Base-by-base conservation (phyloP, 2,797 vertebrate species). In the Sebastiscus albofasciatus region DNA sequence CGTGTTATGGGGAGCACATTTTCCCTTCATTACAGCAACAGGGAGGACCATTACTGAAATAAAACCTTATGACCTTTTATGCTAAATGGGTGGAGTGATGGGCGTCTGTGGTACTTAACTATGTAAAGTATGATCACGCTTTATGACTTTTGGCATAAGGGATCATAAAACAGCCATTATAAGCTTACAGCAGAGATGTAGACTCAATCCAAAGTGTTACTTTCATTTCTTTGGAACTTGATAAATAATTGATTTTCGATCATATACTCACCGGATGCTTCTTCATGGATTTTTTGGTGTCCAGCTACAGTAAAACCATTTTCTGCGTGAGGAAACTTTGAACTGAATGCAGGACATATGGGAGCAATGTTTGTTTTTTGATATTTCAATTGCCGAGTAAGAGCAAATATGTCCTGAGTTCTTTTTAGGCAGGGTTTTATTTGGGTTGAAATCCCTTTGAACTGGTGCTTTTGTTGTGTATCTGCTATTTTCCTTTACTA, bases 131-230 rank as follows among this genome's bases (percentile, higher is more conserved):
- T 77, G 31, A 72, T 34, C 6, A 5, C 39, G 34, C 13, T 73
- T 65, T 76, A 84, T 54, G 31, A 58, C 24, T 68, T 72, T 65
- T 60, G 73, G 42, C 66, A 75, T 60, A 31, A 70, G 67, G 79
- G 34, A 78, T 79, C 66, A 84, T 84, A 78, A 82, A 80, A 77
- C 58, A 81, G 52, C 70, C 75, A 80, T 84, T 80, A 81, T 49
- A 49, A 31, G 11, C 54, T 69, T 39, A 34, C 65, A 85, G 33
- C 18, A 61, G 29, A 67, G 61, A 77, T 7, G 34, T 8, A 22
- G 34, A 67, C 62, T 82, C 69, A 72, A 78, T 67, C 2, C 18
- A 66, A 77, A 39, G 65, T 78, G 5, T 54, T 74, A 36, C 42
- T 72, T 80, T 77, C 42, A 75, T 62, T 73, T 52, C 49, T 55